Conservation (phyloP, 2,888 invertebrate genomes). For the Tetanocera ferruginea region DNA sequence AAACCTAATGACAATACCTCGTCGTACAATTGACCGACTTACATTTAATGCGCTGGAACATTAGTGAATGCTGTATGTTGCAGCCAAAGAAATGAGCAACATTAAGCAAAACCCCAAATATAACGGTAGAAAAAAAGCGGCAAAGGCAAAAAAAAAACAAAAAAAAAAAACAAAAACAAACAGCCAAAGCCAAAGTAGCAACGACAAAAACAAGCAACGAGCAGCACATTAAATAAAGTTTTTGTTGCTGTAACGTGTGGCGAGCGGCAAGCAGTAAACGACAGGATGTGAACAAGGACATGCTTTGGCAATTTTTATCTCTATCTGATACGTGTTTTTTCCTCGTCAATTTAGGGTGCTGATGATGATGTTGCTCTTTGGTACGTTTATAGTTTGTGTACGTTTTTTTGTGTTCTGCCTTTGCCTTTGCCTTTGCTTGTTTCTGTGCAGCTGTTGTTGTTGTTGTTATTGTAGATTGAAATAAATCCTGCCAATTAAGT, state of each 20-base stretch:
- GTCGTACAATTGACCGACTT: constrained; percentile 20
- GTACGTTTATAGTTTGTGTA: neutral
- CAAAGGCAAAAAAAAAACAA: neutral
- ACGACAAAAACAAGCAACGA: constrained; percentile 1
- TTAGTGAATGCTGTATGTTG: constrained; percentile 10
- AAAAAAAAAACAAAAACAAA: neutral
- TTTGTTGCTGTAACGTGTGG: neutral
- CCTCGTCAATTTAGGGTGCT: neutral
- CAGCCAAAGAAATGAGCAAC: constrained; percentile 10
- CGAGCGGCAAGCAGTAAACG: neutral
- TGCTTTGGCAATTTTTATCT: constrained; percentile 30
- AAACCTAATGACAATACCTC: too few relatives aligned
- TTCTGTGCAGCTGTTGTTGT: neutral
- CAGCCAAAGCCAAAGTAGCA: constrained; percentile 5
- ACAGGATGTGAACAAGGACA: constrained; percentile 26
- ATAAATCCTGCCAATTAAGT: constrained; percentile 34
- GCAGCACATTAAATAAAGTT: constrained; percentile 31
- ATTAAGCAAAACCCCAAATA: neutral
- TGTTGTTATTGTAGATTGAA: constrained; percentile 9
- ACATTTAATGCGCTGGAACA: constrained; percentile 26
- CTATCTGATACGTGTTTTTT: constrained; percentile 13
- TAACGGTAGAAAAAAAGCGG: neutral
- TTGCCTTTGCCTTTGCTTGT: neutral
- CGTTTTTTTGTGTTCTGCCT: neutral
- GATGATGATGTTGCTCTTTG: constrained; percentile 1